Evolutionary conservation across 2,797 vertebrate species (phyloP).

Genomic region (Somateria mollissima): DNA sequence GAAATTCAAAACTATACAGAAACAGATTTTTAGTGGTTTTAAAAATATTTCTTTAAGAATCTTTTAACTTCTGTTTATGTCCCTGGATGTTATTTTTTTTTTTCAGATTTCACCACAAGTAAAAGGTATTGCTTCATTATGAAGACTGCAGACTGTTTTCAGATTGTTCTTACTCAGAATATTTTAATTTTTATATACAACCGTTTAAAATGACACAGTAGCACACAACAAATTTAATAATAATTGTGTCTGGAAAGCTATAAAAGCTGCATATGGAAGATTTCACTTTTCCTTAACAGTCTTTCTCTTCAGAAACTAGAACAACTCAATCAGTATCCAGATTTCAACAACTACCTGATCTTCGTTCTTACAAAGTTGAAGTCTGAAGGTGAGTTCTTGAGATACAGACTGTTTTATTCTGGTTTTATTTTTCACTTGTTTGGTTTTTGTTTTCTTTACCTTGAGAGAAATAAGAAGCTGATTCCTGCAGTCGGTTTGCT

Average conservation of each 20-base stretch:
- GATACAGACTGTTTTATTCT: neutral
- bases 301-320: conserved; percentile 91
- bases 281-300: conserved; percentile 83
- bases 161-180: neutral
- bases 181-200: neutral
- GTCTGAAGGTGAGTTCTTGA: conserved; percentile 90
- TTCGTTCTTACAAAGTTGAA: conserved; percentile 97
- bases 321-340: conserved; percentile 97
- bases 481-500: neutral
- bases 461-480: neutral
- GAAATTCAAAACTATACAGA: neutral
- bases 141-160: neutral
- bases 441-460: neutral
- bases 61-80: neutral
- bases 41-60: neutral
- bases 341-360: conserved; percentile 99
- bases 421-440: neutral
- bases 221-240: neutral
- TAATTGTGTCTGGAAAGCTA: neutral
- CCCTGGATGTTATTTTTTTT: neutral
- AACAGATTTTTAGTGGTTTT: neutral
- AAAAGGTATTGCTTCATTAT: neutral
- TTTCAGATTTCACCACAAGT: neutral
- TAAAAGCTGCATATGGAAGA: neutral
- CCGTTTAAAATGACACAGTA: neutral